These are phyloP conservation scores for Austrofundulus limnaeus DNA, from an alignment of 2,113 vertebrate genomes.

Conservation along the genomic window DNA sequence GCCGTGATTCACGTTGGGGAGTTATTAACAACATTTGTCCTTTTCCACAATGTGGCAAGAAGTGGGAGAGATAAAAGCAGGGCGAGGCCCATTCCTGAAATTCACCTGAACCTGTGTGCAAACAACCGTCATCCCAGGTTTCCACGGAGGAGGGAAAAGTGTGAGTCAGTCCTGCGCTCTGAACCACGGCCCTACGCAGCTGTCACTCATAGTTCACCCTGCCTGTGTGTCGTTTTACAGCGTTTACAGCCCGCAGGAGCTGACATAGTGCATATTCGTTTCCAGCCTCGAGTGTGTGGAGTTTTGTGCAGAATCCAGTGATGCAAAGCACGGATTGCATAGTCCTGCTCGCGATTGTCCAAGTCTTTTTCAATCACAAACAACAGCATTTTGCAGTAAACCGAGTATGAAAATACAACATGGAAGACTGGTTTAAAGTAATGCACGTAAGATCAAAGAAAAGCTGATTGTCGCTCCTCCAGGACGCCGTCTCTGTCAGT, in stretches of 20 bases:
- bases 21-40: slow-evolving; percentile 62
- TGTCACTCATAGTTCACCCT: slow-evolving; percentile 23
- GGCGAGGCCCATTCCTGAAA: slow-evolving; percentile 72
- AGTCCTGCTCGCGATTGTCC: slow-evolving; percentile 81
- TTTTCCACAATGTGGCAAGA: slow-evolving; percentile 51
- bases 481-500: slow-evolving; percentile 7
- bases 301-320: slow-evolving; percentile 57
- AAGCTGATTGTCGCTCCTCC: slow-evolving; percentile 68
- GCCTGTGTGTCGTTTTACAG: slow-evolving; percentile 42
- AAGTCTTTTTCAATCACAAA: slow-evolving; percentile 74
- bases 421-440: slow-evolving; percentile 77
- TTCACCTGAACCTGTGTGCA: slow-evolving; percentile 72
- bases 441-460: slow-evolving; percentile 48
- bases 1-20: slow-evolving; percentile 43
- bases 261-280: slow-evolving; percentile 55
- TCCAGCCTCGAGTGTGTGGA: slow-evolving; percentile 51
- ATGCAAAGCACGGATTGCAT: slow-evolving; percentile 70
- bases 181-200: slow-evolving; percentile 12
- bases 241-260: slow-evolving; percentile 32
- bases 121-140: slow-evolving; percentile 59
- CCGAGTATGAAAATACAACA: slow-evolving; percentile 59
- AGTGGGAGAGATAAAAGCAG: slow-evolving; percentile 44
- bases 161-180: slow-evolving; percentile 44
- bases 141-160: slow-evolving; percentile 39
- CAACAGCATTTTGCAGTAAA: slow-evolving; percentile 54